Evolutionary conservation across 64 coral and sea anemone species (phyloP).

Genomic region (Astreopora myriophthalma): DNA sequence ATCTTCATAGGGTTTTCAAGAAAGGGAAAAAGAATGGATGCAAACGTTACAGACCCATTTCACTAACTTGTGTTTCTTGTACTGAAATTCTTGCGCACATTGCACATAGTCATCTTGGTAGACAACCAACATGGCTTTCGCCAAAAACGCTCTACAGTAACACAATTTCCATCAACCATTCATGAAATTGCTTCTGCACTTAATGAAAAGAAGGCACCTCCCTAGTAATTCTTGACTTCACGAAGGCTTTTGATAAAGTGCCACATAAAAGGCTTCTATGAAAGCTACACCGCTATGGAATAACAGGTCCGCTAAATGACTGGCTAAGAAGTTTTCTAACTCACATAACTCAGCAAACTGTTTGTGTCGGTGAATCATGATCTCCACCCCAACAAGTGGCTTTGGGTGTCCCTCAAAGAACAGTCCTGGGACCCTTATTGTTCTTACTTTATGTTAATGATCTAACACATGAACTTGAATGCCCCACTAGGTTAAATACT

Average conservation of each 20-base stretch:
- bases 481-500: background rate
- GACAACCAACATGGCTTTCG: too few relatives aligned
- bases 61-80: background rate
- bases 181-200: too few relatives aligned
- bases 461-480: background rate
- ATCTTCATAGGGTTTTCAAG: background rate
- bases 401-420: background rate
- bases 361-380: background rate
- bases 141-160: too few relatives aligned
- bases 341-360: background rate
- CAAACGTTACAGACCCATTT: background rate
- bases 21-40: background rate
- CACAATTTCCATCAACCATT: too few relatives aligned
- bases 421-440: background rate
- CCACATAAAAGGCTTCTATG: background rate
- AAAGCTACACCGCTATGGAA: background rate
- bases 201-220: too few relatives aligned
- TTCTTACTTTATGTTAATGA: background rate
- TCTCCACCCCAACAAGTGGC: background rate
- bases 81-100: too few relatives aligned
- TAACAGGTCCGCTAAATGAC: background rate
- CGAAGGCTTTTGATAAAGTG: too few relatives aligned
- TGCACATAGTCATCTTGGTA: too few relatives aligned
- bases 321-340: background rate
- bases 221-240: too few relatives aligned